These are phyloP conservation scores for Lysandra bellargus DNA, from an alignment of 2,888 invertebrate genomes.

Conservation along the genomic window DNA sequence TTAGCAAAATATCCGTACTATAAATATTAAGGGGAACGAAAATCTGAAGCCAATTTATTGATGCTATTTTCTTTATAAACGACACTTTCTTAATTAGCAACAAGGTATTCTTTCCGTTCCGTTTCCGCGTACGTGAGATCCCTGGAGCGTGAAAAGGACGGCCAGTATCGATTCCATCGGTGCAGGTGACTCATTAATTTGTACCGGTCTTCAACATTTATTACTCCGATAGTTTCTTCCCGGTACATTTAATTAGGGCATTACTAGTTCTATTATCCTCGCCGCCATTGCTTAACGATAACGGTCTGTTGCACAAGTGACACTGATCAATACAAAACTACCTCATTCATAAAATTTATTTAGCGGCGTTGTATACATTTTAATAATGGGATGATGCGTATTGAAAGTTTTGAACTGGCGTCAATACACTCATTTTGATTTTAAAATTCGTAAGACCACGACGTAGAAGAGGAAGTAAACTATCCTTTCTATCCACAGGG, in stretches of 20 bases:
- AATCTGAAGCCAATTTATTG: conserved; percentile 32
- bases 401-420: too few species aligned
- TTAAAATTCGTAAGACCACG: too few species aligned
- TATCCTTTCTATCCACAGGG: too few species aligned
- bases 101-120: conserved; percentile 15
- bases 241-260: conserved; percentile 33
- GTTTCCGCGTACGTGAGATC: not conserved
- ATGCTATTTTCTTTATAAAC: conserved; percentile 33
- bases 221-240: conserved; percentile 34
- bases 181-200: conserved; percentile 36
- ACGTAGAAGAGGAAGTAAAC: too few species aligned
- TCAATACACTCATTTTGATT: too few species aligned
- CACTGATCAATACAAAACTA: not conserved
- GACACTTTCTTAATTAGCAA: conserved; percentile 33
- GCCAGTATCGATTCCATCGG: conserved; percentile 31
- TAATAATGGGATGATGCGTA: too few species aligned
- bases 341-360: not conserved
- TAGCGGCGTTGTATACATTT: not conserved
- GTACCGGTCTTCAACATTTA: conserved; percentile 34
- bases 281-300: conserved; percentile 8
- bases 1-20: not conserved
- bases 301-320: not conserved
- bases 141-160: conserved; percentile 2
- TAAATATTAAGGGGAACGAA: conserved; percentile 27
- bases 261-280: conserved; percentile 27